Evolutionary conservation across 2,797 vertebrate genomes (phyloP), one percentile per base, ranked within the genome.

Genomic region (Tamandua tetradactyla): DNA sequence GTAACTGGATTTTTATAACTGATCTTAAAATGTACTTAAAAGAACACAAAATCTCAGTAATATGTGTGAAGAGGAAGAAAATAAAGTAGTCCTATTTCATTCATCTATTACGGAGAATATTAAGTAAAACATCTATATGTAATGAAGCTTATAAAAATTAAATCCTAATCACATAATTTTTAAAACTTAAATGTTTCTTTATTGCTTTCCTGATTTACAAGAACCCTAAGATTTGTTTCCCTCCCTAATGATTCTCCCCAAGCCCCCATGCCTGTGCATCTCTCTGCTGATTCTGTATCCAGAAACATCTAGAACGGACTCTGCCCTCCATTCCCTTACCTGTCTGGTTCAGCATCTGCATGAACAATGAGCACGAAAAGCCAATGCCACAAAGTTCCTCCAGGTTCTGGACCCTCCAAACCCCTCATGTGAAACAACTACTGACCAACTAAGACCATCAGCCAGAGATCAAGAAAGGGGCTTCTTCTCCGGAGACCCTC

Each of bases 261-360:
- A 2, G 35, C 0, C 59, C 57, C 32, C 40, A n/a, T 5, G 5
- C 10, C 25, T 30, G 0, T 5, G 17, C 7, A 20, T 52, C 14
- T 17, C 4, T 42, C 57, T 76, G 37, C 82, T 80, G 57, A 47
- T 52, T 64, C 89, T 69, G 66, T 27, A 18, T 30, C 22, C 14
- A 89, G 42, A 69, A 37, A 37, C 32, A 55, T 23, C 7, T 1
- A 44, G 13, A 66, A 0, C 0, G 3, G 3, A 4, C 18, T 35
- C 64, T 15, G 13, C 3, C 22, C 68, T 64, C 22, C 52, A 42
- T 1, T 32, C 4, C 25, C 35, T 6, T 0, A 32, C 11, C 23
- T 44, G 32, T 20, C 69, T 55, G 18, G 75, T 7, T 35, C 22
- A 37, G 69, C 12, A 15, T 37, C 42, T 10, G 32, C 30, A 62